phyloP scores from a whole-genome alignment of 2,888 invertebrate species.

The Balanococcus diminutus region DNA sequence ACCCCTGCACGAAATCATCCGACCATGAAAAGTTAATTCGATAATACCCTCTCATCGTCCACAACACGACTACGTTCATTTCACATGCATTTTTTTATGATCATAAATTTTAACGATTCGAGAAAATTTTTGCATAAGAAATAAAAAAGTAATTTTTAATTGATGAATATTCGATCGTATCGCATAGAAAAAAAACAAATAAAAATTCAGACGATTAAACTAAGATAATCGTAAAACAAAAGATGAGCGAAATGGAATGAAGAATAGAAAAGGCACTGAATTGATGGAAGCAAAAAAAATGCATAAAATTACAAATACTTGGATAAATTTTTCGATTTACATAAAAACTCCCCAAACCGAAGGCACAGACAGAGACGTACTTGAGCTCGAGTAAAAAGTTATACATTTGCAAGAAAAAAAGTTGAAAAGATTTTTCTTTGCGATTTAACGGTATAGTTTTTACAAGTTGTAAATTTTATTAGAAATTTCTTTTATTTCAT shows the following conservation, averaged over 20 bases:
- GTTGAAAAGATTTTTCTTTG: background rate
- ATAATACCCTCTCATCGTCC: background rate
- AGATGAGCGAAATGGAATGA: background rate
- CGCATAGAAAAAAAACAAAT: background rate
- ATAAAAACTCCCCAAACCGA: background rate
- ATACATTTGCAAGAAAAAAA: background rate
- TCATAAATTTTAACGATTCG: background rate
- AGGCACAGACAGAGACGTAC: background rate
- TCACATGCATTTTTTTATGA: background rate
- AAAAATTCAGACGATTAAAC: background rate
- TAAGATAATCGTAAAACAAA: background rate
- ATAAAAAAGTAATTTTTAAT: conserved; percentile 12
- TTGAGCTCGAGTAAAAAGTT: background rate
- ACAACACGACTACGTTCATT: background rate
- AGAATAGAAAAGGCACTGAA: background rate
- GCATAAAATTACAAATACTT: background rate
- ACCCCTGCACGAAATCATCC: background rate
- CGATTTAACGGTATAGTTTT: conserved; percentile 6
- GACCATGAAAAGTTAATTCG: background rate
- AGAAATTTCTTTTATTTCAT: background rate
- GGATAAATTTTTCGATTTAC: background rate
- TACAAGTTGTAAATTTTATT: conserved; percentile 17
- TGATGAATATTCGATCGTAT: background rate
- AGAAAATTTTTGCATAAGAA: background rate
- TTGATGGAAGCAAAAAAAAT: background rate